Percentiles rank a stretch among this genome's conserved stretches.
These are phyloP conservation scores for Lynx canadensis DNA, from an alignment of 2,113 vertebrate genomes.

Conservation along the genomic window DNA sequence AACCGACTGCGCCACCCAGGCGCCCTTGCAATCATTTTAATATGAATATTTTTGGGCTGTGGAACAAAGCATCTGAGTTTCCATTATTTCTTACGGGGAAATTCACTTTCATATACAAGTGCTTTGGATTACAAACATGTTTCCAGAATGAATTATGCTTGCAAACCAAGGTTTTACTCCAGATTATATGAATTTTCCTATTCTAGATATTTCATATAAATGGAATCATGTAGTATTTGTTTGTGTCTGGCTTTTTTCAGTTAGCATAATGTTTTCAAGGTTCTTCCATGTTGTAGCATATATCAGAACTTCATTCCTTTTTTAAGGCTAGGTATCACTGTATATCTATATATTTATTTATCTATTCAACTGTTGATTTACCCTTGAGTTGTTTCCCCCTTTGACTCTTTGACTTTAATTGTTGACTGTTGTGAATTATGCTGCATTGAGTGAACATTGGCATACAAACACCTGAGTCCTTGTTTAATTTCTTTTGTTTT, in stretches of 20 bases:
- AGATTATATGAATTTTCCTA: too few species aligned
- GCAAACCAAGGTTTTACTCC: too few species aligned
- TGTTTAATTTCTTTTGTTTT: neutral
- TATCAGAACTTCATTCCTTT: neutral
- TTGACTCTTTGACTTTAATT: neutral
- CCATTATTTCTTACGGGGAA: too few species aligned
- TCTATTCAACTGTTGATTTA: neutral
- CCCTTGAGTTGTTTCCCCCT: neutral
- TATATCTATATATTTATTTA: neutral
- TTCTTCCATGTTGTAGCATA: neutral
- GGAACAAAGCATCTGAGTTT: too few species aligned
- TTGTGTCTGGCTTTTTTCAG: constrained; percentile 30
- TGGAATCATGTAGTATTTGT: neutral
- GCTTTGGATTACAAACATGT: too few species aligned
- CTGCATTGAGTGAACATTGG: neutral
- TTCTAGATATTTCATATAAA: too few species aligned
- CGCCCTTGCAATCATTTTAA: too few species aligned
- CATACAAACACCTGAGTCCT: neutral
- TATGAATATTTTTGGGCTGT: too few species aligned
- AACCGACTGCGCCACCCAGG: too few species aligned
- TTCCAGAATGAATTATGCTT: too few species aligned
- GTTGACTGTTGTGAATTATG: neutral
- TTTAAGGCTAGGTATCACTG: neutral
- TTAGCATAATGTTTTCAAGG: neutral
- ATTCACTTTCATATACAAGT: too few species aligned